A percentile compares a stretch with the other conserved stretches of the same genome.
Evolutionary conservation across 2,797 vertebrate genomes (phyloP).

Genomic region (Muscicapa comitata): DNA sequence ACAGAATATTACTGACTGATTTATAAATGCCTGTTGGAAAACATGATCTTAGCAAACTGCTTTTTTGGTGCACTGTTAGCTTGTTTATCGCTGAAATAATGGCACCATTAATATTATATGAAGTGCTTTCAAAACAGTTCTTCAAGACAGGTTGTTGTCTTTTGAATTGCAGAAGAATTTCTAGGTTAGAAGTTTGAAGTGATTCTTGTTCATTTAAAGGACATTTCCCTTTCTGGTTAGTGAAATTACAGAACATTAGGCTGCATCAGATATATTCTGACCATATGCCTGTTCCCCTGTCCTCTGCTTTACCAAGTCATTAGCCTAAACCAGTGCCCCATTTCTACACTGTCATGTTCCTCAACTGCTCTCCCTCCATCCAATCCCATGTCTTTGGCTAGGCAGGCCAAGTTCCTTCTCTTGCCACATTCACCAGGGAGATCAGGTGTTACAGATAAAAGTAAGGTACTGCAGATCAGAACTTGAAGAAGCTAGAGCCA

Average conservation of each 20-base stretch:
- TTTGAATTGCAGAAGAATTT: neutral
- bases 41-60: neutral
- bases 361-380: neutral
- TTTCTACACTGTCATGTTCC: neutral
- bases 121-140: neutral
- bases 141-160: neutral
- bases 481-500: neutral
- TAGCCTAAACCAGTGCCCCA: neutral
- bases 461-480: neutral
- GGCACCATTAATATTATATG: neutral
- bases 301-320: neutral
- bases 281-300: rapidly evolving
- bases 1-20: neutral
- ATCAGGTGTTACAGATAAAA: neutral
- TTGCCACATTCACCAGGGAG: neutral
- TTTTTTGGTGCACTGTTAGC: neutral
- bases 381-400: neutral
- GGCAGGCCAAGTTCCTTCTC: neutral
- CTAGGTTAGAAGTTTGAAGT: neutral
- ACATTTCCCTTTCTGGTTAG: neutral
- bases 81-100: neutral
- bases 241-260: neutral
- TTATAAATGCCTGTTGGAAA: neutral
- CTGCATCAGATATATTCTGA: neutral
- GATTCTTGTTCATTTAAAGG: neutral